These are phyloP conservation scores for Dasyurus viverrinus DNA, from an alignment of 2,113 vertebrate genomes.

Conservation along the genomic window DNA sequence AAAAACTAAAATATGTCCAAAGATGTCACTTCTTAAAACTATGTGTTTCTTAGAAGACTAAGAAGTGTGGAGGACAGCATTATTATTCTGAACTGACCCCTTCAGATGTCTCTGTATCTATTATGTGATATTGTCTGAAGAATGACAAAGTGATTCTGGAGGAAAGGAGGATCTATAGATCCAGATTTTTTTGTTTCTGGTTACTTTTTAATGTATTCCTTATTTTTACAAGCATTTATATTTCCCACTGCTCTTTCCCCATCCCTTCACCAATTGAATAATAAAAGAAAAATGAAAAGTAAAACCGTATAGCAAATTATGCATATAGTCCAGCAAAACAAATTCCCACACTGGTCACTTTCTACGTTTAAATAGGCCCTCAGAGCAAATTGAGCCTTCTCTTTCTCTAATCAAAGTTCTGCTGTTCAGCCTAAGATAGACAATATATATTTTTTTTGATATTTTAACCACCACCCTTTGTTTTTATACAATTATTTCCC, in stretches of 20 bases:
- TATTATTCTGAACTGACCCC: neutral
- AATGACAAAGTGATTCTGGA: neutral
- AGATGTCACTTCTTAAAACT: neutral
- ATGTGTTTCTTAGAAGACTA: neutral
- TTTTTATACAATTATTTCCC: neutral
- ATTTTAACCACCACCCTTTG: neutral
- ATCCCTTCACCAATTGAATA: neutral
- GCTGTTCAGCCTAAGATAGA: neutral
- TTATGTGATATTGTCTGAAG: neutral
- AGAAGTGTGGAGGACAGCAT: neutral
- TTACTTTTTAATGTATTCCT: neutral
- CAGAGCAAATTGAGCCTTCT: neutral
- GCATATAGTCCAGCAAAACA: neutral
- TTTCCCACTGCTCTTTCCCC: neutral
- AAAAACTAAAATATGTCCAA: neutral
- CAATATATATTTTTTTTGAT: neutral
- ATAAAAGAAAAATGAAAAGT: neutral
- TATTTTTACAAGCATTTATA: neutral
- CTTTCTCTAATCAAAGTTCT: neutral
- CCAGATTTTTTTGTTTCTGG: neutral
- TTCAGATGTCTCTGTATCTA: neutral
- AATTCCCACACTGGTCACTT: neutral
- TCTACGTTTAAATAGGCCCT: neutral
- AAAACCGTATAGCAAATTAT: neutral
- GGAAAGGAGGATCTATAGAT: neutral